These are phyloP conservation scores for Trachemys scripta DNA, from an alignment of 2,113 vertebrate genomes.

Conservation along the genomic window DNA sequence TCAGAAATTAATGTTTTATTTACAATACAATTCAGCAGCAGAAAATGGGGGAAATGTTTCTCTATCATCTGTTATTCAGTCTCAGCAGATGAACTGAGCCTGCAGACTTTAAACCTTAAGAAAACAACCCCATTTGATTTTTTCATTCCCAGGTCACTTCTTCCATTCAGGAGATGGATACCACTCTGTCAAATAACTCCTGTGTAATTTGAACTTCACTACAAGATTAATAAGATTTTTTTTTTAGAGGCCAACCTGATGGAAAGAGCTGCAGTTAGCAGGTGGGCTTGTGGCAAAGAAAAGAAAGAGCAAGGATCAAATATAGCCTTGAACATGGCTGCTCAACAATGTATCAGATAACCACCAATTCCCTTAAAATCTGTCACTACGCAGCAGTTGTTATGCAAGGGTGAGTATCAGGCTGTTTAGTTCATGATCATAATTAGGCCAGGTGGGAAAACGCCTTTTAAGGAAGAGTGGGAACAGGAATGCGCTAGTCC, in stretches of 20 bases:
- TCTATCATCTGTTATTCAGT: background rate
- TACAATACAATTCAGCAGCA: conserved; percentile 47
- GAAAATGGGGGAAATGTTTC: conserved; percentile 49
- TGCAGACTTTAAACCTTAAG: conserved; percentile 52
- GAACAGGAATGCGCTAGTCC: conserved; percentile 20
- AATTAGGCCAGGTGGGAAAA: conserved; percentile 68
- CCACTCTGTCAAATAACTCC: conserved; percentile 52
- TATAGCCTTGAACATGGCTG: conserved; percentile 76
- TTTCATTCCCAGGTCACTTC: conserved; percentile 26
- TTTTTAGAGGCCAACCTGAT: conserved; percentile 75
- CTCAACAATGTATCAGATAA: conserved; percentile 77
- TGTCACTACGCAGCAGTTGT: conserved; percentile 77
- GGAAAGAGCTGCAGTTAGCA: conserved; percentile 76
- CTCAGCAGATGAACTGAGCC: conserved; percentile 2
- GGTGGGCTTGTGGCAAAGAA: conserved; percentile 72
- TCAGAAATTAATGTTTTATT: background rate
- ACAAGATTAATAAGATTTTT: conserved; percentile 66
- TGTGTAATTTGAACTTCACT: conserved; percentile 67
- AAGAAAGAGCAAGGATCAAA: conserved; percentile 72
- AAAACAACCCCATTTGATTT: conserved; percentile 32
- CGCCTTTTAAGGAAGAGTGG: conserved; percentile 71
- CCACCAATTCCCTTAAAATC: conserved; percentile 79
- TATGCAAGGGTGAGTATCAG: conserved; percentile 41
- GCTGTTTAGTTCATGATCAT: background rate
- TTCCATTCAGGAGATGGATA: conserved; percentile 54